Evolutionary conservation across 2,113 vertebrate species (phyloP), one percentile per base, ranked within the genome.

Genomic region (Halichoerus grypus): DNA sequence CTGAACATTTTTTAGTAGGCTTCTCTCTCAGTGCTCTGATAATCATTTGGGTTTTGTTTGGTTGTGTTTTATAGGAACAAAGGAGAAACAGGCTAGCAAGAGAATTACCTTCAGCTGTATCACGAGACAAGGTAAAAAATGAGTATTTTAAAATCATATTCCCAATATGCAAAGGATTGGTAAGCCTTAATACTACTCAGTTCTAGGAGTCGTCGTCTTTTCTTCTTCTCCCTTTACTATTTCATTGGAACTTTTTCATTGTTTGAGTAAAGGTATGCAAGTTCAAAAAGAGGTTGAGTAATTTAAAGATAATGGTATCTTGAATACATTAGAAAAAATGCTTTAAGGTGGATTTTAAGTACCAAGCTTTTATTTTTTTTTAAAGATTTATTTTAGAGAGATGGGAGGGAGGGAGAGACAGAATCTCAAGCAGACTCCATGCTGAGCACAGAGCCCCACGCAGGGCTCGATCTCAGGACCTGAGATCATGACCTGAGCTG

Each of bases 41-140:
- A 97, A 98, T 24, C 86, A 91, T 77, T 72, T 26, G 39, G 96
- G 11, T 92, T 98, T 98, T 91, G 81, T 61, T 97, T 81, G 12
- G 91, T 98, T 91, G 83, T 97, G 51, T 96, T 98, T 98, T 98
- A 93, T 97, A 99, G 99, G 99, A 99, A 95, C 99, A 99, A 96
- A 99, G 99, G 97, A 99, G 99, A 96, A 99, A 99, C 98, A 99
- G 99, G 93, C 97, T 99, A 98, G 99, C 99, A 98, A 99, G 99
- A 98, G 99, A 99, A 85, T 93, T 99, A 51, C 99, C 99, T 80
- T 98, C 99, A 63, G 91, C 99, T 67, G 99, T 99, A 59, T 98
- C 99, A 93, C 99, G 99, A 98, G 99, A 99, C 97, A 99, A 99
- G 99, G 99, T 99, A 61, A 61, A 61, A n/a, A 71, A 59, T 61